A percentile compares a stretch with the other conserved stretches of the same genome.
Conservation (phyloP, 2,797 vertebrate species). For the Glyptemys insculpta region DNA sequence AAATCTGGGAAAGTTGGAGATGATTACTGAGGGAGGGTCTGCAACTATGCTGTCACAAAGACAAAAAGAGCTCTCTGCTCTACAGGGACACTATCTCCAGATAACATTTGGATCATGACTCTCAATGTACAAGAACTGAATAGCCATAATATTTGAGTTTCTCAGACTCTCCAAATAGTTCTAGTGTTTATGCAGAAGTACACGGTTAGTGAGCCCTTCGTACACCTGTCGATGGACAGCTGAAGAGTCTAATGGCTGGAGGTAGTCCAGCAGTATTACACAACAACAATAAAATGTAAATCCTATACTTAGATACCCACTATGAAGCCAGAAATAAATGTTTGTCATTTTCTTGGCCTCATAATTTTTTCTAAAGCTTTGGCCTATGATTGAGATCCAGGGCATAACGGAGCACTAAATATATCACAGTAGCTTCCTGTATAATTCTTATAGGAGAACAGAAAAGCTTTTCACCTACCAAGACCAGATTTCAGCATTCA, state of each 20-base stretch:
- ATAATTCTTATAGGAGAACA: background rate
- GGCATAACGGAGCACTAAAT: background rate
- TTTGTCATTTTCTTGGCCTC: background rate
- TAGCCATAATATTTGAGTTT: constrained; percentile 16
- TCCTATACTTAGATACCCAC: constrained; percentile 62
- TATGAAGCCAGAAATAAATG: background rate
- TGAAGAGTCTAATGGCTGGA: constrained; percentile 57
- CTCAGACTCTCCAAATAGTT: constrained; percentile 24
- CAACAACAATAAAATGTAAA: constrained; percentile 50
- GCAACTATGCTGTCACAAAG: background rate
- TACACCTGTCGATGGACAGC: constrained; percentile 71
- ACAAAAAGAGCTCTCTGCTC: background rate
- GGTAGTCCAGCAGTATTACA: constrained; percentile 36
- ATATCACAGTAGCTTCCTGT: accelerated
- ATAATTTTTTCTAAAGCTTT: background rate
- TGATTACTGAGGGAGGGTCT: background rate
- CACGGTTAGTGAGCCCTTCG: constrained; percentile 5
- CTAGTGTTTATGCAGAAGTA: constrained; percentile 31
- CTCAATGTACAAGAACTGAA: background rate
- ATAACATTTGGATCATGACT: background rate
- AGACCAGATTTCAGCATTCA: background rate
- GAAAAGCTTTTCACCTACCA: background rate
- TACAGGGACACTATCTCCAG: background rate
- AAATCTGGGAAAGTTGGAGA: background rate
- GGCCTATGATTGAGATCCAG: background rate